These are phyloP conservation scores for Ficedula albicollis DNA, from an alignment of 2,797 vertebrate species.

Conservation along the genomic window DNA sequence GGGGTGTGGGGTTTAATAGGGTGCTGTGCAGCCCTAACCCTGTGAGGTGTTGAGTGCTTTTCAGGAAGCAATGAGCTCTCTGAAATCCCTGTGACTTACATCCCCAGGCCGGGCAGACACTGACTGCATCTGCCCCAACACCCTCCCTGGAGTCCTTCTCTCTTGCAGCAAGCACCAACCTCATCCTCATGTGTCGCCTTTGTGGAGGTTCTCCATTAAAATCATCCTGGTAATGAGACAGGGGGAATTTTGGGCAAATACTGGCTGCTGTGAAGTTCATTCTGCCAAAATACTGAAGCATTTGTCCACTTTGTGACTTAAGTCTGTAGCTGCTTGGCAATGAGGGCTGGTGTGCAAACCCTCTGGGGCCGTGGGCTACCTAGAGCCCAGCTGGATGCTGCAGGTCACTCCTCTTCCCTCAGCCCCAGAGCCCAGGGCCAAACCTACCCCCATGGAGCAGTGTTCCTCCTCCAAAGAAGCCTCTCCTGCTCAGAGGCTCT, in stretches of 20 bases:
- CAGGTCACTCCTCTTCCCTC: not conserved
- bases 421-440: not conserved
- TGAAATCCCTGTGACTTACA: not conserved
- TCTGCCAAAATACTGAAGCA: not conserved
- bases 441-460: accelerated
- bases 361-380: accelerated
- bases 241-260: not conserved
- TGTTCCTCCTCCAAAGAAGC: not conserved
- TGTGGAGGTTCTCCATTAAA: not conserved
- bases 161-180: accelerated
- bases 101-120: not conserved
- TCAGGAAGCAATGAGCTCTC: slow-evolving; percentile 10
- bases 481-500: not conserved
- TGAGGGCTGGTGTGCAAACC: not conserved
- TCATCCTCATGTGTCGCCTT: accelerated
- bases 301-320: not conserved
- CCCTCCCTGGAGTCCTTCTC: not conserved
- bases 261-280: not conserved
- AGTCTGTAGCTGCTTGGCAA: not conserved
- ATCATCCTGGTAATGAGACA: not conserved
- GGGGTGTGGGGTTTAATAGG: not conserved
- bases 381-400: not conserved
- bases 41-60: slow-evolving; percentile 18
- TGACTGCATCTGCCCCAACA: accelerated
- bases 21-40: not conserved